Evolutionary conservation across 1,140 invertebrate genomes (phyloP).

Genomic region (Apis cerana): DNA sequence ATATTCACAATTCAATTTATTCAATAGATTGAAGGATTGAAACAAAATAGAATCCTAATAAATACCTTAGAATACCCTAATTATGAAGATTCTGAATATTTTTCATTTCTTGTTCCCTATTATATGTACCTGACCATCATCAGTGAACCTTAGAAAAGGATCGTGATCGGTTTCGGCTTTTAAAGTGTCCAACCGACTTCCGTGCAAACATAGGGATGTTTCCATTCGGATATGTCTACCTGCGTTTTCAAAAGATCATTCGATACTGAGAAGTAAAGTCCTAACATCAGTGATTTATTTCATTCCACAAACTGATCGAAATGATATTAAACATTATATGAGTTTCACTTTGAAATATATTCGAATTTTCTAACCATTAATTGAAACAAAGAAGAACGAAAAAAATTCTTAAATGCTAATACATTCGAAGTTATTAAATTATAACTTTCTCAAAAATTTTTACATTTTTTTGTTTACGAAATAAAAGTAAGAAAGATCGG

Average conservation of each 20-base stretch:
- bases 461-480: not conserved
- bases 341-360: not conserved
- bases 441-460: not conserved
- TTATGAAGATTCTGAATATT: not conserved
- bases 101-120: not conserved
- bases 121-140: conserved; percentile 5
- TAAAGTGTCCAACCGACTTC: conserved; percentile 31
- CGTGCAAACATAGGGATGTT: conserved; percentile 42
- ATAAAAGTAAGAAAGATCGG: not conserved
- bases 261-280: conserved; percentile 23
- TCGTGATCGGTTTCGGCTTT: conserved; percentile 5
- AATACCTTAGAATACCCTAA: not conserved
- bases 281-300: conserved; percentile 24
- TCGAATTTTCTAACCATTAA: conserved; percentile 9
- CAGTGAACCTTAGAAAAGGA: not conserved
- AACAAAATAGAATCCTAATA: too few relatives aligned
- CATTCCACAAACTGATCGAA: not conserved
- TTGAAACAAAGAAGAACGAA: not conserved
- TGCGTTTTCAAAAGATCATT: conserved; percentile 43
- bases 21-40: too few relatives aligned
- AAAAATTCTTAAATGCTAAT: not conserved
- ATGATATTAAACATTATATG: not conserved
- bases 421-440: not conserved
- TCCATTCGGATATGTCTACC: conserved; percentile 39
- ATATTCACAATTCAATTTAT: too few relatives aligned